Evolutionary conservation across 1,140 invertebrate genomes (phyloP).

Genomic region (Thaumatotibia leucotreta): DNA sequence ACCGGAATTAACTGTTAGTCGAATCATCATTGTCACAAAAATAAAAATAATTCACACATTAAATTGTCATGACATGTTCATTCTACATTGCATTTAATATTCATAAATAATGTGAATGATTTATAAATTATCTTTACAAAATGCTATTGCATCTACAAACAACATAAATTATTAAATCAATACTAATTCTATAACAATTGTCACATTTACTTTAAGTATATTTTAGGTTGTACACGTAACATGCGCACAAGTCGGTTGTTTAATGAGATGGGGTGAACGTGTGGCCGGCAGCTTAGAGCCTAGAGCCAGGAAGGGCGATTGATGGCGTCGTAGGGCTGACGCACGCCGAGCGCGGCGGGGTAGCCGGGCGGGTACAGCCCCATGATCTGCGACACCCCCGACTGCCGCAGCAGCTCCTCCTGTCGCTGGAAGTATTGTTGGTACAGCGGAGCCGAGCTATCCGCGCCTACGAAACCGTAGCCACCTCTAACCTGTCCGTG

Average conservation of each 20-base stretch:
- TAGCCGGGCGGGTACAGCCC: conserved; percentile 80
- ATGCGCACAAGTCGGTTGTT: not conserved
- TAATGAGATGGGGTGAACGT: not conserved
- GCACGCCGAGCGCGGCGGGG: conserved; percentile 78
- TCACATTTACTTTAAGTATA: conserved; percentile 39
- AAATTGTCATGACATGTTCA: conserved; percentile 6
- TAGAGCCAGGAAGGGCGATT: conserved; percentile 78
- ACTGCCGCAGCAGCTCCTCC: conserved; percentile 77
- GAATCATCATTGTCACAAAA: conserved; percentile 2
- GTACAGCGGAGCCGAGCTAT: conserved; percentile 80
- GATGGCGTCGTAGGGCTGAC: conserved; percentile 82
- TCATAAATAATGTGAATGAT: conserved; percentile 22
- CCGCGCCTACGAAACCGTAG: conserved; percentile 79
- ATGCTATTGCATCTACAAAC: conserved; percentile 46
- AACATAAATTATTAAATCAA: conserved; percentile 49
- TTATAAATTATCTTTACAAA: conserved; percentile 42
- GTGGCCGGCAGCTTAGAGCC: conserved; percentile 39
- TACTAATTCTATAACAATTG: conserved; percentile 42
- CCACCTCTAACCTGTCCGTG: conserved; percentile 71
- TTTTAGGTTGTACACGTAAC: conserved; percentile 1
- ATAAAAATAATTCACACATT: conserved; percentile 2
- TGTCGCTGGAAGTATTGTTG: conserved; percentile 82
- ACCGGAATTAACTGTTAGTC: conserved; percentile 10
- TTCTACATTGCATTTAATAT: conserved; percentile 10
- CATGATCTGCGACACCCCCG: conserved; percentile 68